phyloP scores from a whole-genome alignment of 2,113 vertebrate genomes.

The Mirounga angustirostris region DNA sequence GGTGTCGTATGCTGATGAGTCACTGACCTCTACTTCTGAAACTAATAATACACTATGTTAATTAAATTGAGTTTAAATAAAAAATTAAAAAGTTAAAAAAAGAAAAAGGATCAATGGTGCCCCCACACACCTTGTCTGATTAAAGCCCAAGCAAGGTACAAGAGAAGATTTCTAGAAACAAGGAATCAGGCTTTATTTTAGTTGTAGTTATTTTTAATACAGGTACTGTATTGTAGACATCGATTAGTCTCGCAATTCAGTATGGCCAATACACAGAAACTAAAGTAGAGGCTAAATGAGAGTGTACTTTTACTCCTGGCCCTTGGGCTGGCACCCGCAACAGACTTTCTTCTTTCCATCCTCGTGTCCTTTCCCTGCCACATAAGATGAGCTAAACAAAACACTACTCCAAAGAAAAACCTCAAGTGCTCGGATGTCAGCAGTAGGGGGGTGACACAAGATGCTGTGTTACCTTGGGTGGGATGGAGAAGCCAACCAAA shows the following conservation, averaged over 20 bases:
- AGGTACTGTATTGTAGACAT: conserved; percentile 34
- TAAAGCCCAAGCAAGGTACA: conserved; percentile 14
- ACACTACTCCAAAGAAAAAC: not conserved
- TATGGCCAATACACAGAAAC: conserved; percentile 19
- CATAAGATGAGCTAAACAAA: not conserved
- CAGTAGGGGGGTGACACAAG: rapidly evolving
- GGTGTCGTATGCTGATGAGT: not conserved
- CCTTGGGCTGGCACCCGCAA: not conserved
- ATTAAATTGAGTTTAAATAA: not conserved
- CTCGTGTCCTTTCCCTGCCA: not conserved
- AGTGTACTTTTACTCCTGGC: not conserved
- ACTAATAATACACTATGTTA: not conserved
- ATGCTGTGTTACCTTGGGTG: not conserved
- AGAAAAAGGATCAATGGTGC: not conserved
- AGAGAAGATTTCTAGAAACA: conserved; percentile 61
- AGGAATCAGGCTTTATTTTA: conserved; percentile 73
- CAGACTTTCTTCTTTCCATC: not conserved
- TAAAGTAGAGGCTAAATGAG: not conserved
- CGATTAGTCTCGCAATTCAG: not conserved
- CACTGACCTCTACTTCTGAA: not conserved
- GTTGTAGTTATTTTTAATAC: conserved; percentile 11
- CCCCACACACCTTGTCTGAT: not conserved
- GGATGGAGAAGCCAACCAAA: not conserved
- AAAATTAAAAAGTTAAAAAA: not conserved
- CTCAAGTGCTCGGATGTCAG: not conserved